Base-by-base conservation (phyloP, 2,113 vertebrate genomes). In the Harpagus bidentatus region DNA sequence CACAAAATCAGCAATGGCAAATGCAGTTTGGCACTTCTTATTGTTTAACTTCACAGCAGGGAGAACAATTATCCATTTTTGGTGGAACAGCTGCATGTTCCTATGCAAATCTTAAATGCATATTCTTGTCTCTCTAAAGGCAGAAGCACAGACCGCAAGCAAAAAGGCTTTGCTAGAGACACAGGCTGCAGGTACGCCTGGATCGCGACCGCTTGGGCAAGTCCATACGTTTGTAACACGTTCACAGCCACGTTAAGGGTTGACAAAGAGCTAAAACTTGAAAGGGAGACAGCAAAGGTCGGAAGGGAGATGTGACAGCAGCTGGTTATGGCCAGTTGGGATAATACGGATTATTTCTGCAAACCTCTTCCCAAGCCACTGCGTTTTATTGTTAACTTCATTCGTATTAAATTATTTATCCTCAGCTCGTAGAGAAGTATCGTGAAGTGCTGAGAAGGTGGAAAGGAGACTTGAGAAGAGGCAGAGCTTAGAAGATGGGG, bases 61-160 rank as follows among this genome's bases (percentile, higher is more conserved):
- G 91, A 96, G 96, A 91, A 96, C 94, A 97, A 97, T 96, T 97
- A 96, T 96, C 92, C 94, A 95, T 97, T 97, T 97, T 93, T 91
- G 96, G 96, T 79, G 82, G 96, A 96, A 94, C 97, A 96, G 89
- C 95, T 97, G 94, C 91, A 96, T 95, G 93, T 96, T 95, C 95
- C 96, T 97, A 97, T 97, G 96, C 96, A 97, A 96, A 97, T 97
- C 94, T 96, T 97, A 77, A 94, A 93, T 71, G 79, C 72, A 88
- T 93, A 96, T 95, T 94, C 88, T 93, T 36, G 45, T 80, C 77
- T 84, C 56, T 78, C 56, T 17, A 28, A 93, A 93, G 80, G 90
- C 92, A 80, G 34, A 65, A 84, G 70, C 72, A 11, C 38, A 56
- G 70, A 13, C 28, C 3, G 21, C 48, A 28, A 96, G 50, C 48